phyloP scores from a whole-genome alignment of 1,140 invertebrate genomes.

The Drosophila miranda region DNA sequence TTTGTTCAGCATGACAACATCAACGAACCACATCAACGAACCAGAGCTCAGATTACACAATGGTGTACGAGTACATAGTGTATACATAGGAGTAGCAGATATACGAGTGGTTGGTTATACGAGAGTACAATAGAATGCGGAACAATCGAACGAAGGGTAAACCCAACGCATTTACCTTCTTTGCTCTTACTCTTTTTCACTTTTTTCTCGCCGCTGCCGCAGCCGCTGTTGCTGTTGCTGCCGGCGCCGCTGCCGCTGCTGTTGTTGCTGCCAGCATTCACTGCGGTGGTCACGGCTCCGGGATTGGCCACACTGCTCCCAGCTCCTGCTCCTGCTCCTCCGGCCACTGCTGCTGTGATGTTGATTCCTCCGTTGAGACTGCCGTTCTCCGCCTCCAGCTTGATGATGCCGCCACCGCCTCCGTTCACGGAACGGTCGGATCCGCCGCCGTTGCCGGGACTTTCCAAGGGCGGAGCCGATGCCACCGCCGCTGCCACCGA shows the following conservation, averaged over 20 bases:
- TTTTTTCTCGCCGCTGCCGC: slow-evolving; percentile 81
- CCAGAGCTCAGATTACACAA: background rate
- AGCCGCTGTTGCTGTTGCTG: slow-evolving; percentile 53
- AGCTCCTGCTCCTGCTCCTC: background rate
- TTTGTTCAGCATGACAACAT: slow-evolving; percentile 25
- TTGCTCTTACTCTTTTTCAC: slow-evolving; percentile 82
- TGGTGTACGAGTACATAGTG: slow-evolving; percentile 17
- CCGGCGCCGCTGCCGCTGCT: slow-evolving; percentile 32
- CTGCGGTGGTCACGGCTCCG: slow-evolving; percentile 7
- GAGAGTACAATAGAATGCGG: slow-evolving; percentile 1
- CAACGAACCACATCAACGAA: slow-evolving; percentile 25
- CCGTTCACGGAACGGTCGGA: slow-evolving; percentile 47
- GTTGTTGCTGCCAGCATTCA: slow-evolving; percentile 11
- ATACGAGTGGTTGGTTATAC: background rate
- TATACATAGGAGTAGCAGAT: slow-evolving; percentile 17
- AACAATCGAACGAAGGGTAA: slow-evolving; percentile 77
- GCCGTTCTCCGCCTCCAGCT: slow-evolving; percentile 8
- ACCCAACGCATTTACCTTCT: slow-evolving; percentile 82
- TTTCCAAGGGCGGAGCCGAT: slow-evolving; percentile 26
- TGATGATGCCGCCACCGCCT: slow-evolving; percentile 9
- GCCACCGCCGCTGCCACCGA: slow-evolving; percentile 1
- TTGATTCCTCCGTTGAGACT: background rate
- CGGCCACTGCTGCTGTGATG: background rate
- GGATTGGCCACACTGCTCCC: slow-evolving; percentile 9
- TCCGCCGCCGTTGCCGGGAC: slow-evolving; percentile 54